Conservation (phyloP, 2,888 invertebrate genomes). For the Ypsolopha sequella region DNA sequence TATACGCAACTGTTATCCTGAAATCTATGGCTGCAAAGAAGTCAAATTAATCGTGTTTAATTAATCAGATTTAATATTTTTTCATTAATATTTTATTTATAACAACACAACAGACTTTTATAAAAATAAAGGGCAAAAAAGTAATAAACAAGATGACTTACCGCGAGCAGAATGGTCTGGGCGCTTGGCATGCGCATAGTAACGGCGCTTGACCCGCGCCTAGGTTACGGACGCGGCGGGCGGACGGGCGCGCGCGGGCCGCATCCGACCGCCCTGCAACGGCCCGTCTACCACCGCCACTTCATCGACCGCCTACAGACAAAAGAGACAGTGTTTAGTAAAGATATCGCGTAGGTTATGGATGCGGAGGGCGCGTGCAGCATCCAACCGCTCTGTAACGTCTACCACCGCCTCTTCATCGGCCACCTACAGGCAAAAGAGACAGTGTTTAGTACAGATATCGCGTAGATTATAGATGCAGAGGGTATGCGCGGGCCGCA, state of each 20-base stretch:
- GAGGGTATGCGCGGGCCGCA: slow-evolving; percentile 66
- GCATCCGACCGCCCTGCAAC: slow-evolving; percentile 60
- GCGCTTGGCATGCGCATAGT: slow-evolving; percentile 85
- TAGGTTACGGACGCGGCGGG: slow-evolving; percentile 67
- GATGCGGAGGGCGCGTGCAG: too few species aligned
- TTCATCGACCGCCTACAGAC: slow-evolving; percentile 44
- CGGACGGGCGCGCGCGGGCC: slow-evolving; percentile 63
- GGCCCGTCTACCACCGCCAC: slow-evolving; percentile 55
- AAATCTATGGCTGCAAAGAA: too few species aligned
- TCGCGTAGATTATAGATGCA: slow-evolving; percentile 61
- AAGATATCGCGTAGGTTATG: not conserved
- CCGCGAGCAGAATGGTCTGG: slow-evolving; percentile 82
- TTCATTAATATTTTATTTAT: too few species aligned
- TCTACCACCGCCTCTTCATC: too few species aligned
- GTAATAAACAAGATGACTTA: slow-evolving; percentile 45
- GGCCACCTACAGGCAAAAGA: too few species aligned
- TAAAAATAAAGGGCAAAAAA: too few species aligned
- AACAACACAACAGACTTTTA: too few species aligned
- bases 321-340: not conserved
- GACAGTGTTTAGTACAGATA: too few species aligned
- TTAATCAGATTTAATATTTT: too few species aligned
- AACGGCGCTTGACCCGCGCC: slow-evolving; percentile 66
- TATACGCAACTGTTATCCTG: too few species aligned
- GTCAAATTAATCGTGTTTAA: too few species aligned
- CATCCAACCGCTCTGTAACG: too few species aligned